These are phyloP conservation scores for Alloplasta piceator DNA, from an alignment of 2,888 invertebrate genomes.

Conservation along the genomic window DNA sequence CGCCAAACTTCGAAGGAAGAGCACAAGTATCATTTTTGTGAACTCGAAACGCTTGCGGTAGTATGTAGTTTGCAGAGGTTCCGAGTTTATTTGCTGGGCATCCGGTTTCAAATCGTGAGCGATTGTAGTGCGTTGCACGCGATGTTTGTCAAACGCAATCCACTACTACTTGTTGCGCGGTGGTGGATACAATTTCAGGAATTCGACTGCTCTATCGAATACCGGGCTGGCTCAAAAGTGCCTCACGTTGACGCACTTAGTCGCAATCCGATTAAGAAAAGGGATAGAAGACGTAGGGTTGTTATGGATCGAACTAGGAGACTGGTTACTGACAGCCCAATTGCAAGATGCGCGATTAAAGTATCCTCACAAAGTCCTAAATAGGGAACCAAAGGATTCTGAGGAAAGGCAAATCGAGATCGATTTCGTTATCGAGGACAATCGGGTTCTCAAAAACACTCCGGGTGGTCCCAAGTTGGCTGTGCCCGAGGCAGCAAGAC, in stretches of 20 bases:
- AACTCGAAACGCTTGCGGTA: conserved; percentile 79
- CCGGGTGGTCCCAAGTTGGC: conserved; percentile 43
- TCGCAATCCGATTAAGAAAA: too few species aligned
- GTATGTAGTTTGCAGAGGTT: conserved; percentile 76
- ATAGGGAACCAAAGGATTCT: conserved; percentile 18
- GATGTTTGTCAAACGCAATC: conserved; percentile 39
- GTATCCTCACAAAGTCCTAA: conserved; percentile 55
- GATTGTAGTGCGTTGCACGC: conserved; percentile 45
- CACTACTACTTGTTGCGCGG: conserved; percentile 33
- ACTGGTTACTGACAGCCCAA: conserved; percentile 64
- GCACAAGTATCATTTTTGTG: conserved; percentile 75
- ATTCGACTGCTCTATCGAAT: conserved; percentile 67
- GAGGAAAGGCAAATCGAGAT: conserved; percentile 34
- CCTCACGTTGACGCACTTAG: conserved; percentile 75
- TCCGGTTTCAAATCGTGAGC: conserved; percentile 68
- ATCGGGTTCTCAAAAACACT: conserved; percentile 48
- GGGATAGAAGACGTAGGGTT: too few species aligned
- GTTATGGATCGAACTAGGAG: conserved; percentile 68
- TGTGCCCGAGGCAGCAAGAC: conserved; percentile 37
- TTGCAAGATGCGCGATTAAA: conserved; percentile 44
- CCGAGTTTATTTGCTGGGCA: conserved; percentile 74
- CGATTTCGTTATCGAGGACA: conserved; percentile 39
- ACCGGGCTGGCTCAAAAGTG: conserved; percentile 69
- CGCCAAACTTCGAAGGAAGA: conserved; percentile 75
- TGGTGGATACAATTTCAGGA: conserved; percentile 67